These are phyloP conservation scores for Sinohyriopsis cumingii DNA, from an alignment of 2,888 invertebrate genomes.

Conservation along the genomic window DNA sequence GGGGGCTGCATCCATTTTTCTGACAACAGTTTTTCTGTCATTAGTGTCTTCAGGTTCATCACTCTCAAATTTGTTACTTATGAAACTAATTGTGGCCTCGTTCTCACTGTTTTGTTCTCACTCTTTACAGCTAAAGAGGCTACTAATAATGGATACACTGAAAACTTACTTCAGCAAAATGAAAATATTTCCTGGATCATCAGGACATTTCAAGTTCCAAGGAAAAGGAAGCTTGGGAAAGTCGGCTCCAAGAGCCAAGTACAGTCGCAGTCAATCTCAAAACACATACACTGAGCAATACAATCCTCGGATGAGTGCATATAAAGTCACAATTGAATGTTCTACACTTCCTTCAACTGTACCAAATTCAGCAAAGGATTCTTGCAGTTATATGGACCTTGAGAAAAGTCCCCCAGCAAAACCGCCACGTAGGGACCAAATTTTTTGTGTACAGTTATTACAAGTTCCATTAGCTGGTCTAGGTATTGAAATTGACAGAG, in stretches of 20 bases:
- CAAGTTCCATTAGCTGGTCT: constrained; percentile 37
- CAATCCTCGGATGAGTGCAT: constrained; percentile 1
- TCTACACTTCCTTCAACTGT: neutral
- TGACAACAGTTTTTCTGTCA: too few relatives aligned
- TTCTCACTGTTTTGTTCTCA: too few relatives aligned
- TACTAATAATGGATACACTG: constrained; percentile 52
- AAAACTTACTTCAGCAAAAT: constrained; percentile 59
- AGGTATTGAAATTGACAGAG: constrained; percentile 52
- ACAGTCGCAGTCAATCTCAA: constrained; percentile 32
- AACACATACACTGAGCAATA: constrained; percentile 16
- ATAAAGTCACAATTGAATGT: constrained; percentile 13
- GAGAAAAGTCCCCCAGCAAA: constrained; percentile 55
- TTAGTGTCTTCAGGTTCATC: too few relatives aligned
- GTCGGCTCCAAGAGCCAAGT: constrained; percentile 23
- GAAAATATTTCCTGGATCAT: constrained; percentile 37
- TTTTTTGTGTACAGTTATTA: constrained; percentile 52
- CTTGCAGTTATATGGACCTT: constrained; percentile 6
- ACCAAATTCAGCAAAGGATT: neutral
- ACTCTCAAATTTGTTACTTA: too few relatives aligned
- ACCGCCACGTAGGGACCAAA: constrained; percentile 61
- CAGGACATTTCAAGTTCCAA: constrained; percentile 27
- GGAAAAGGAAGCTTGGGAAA: constrained; percentile 30
- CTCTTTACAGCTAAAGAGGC: too few relatives aligned
- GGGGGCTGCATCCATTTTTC: too few relatives aligned
- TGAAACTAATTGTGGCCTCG: too few relatives aligned